These are phyloP conservation scores for Athalia rosae DNA, from an alignment of 2,888 invertebrate genomes.

Conservation along the genomic window DNA sequence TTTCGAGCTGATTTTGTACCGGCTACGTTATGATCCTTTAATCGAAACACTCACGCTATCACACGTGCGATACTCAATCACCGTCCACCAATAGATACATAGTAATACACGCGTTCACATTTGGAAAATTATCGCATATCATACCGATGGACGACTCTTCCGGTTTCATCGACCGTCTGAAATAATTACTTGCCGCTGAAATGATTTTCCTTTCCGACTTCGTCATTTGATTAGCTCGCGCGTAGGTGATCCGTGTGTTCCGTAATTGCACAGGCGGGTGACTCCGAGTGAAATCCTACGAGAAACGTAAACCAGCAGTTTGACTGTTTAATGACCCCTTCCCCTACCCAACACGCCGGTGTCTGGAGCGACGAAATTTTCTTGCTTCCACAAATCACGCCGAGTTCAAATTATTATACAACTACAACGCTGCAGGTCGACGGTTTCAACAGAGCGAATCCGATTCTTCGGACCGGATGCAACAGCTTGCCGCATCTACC, in stretches of 20 bases:
- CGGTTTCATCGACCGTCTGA: too few species aligned
- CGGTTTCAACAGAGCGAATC: constrained; percentile 2
- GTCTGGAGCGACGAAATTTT: constrained; percentile 1
- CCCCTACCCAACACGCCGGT: background rate
- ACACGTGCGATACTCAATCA: constrained; percentile 5
- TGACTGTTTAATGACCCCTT: background rate
- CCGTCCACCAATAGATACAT: background rate
- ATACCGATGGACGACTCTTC: too few species aligned
- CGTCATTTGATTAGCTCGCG: too few species aligned
- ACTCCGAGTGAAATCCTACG: too few species aligned
- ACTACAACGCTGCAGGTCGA: too few species aligned
- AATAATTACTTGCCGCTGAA: too few species aligned
- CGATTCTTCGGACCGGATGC: constrained; percentile 62
- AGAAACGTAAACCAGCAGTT: too few species aligned
- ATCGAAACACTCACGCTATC: background rate
- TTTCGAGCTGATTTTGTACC: constrained; percentile 1
- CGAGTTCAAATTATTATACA: background rate
- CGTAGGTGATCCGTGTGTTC: too few species aligned
- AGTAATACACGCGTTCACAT: background rate
- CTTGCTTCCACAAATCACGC: constrained; percentile 15
- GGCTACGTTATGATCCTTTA: constrained; percentile 10
- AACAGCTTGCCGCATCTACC: constrained; percentile 67
- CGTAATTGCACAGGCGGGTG: background rate
- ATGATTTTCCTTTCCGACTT: too few species aligned
- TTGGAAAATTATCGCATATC: too few species aligned